Conservation (phyloP, 2,113 vertebrate species). For the Macrotis lagotis region DNA sequence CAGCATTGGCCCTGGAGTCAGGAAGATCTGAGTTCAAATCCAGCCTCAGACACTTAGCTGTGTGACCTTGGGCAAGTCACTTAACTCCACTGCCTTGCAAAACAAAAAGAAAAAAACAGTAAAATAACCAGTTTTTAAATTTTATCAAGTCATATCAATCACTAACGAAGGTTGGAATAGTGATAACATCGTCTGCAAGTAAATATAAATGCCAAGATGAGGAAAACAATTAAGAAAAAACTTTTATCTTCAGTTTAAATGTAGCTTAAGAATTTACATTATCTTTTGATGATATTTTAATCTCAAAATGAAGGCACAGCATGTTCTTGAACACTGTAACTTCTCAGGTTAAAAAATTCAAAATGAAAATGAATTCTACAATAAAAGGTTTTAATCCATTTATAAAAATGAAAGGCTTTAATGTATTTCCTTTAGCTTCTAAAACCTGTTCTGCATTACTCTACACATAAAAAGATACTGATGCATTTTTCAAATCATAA, state of each 20-base stretch:
- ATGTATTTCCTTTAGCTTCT: slow-evolving; percentile 1
- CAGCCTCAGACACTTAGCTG: too few species aligned
- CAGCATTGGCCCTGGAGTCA: too few species aligned
- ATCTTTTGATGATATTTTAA: slow-evolving; percentile 40
- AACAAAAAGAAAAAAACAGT: too few species aligned
- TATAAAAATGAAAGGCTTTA: slow-evolving; percentile 32
- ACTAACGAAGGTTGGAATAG: neutral
- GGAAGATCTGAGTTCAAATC: too few species aligned
- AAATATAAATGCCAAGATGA: neutral
- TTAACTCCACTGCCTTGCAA: too few species aligned
- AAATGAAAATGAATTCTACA: too few species aligned
- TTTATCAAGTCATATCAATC: neutral
- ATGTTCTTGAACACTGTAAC: neutral
- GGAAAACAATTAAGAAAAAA: neutral
- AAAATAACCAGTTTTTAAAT: neutral
- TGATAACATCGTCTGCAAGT: neutral
- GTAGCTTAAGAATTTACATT: slow-evolving; percentile 34
- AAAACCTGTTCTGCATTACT: slow-evolving; percentile 23
- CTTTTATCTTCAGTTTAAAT: slow-evolving; percentile 28
- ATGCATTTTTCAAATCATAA: slow-evolving; percentile 48
- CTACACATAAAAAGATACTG: slow-evolving; percentile 26
- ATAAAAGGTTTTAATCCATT: too few species aligned
- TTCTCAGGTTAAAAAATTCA: slow-evolving; percentile 2
- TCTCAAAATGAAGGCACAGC: neutral
- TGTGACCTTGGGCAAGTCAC: too few species aligned